Evolutionary conservation across 2,113 vertebrate species (phyloP).

Genomic region (Paratilapia polleni): DNA sequence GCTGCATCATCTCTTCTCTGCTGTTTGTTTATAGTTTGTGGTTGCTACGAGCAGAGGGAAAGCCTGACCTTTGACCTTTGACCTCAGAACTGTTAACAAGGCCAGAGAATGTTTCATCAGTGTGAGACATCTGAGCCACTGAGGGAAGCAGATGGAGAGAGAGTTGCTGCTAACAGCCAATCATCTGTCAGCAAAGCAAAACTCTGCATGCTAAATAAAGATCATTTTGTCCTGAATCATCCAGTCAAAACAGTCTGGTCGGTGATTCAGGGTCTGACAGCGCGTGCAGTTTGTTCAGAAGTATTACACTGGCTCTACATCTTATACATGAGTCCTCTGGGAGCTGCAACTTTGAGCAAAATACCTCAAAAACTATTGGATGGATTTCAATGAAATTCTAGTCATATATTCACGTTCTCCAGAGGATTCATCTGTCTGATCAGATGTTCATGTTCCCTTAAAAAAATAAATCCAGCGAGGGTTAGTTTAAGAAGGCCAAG

Average conservation of each 20-base stretch:
- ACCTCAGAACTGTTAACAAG: slow-evolving; percentile 18
- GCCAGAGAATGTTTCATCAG: slow-evolving; percentile 41
- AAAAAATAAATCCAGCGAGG: background rate
- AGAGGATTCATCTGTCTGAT: background rate
- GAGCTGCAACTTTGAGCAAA: background rate
- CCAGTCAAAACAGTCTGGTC: slow-evolving; percentile 8
- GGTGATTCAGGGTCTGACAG: background rate
- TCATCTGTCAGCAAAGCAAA: background rate
- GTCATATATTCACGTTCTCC: background rate
- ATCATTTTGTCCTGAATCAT: background rate
- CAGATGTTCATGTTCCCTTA: background rate
- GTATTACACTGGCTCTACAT: background rate
- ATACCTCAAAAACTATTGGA: background rate
- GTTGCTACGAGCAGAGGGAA: slow-evolving; percentile 4
- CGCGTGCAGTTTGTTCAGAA: background rate
- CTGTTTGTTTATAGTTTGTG: slow-evolving; percentile 7
- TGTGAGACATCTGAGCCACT: slow-evolving; percentile 10
- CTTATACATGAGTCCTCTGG: background rate
- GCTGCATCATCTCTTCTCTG: background rate
- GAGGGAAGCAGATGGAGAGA: background rate
- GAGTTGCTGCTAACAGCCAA: slow-evolving; percentile 7
- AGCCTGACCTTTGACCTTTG: slow-evolving; percentile 32
- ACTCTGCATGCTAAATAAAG: background rate
- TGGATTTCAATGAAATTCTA: background rate
- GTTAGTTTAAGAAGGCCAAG: background rate